These are phyloP conservation scores for Euwallacea fornicatus DNA, from an alignment of 1,140 invertebrate genomes.

Conservation along the genomic window DNA sequence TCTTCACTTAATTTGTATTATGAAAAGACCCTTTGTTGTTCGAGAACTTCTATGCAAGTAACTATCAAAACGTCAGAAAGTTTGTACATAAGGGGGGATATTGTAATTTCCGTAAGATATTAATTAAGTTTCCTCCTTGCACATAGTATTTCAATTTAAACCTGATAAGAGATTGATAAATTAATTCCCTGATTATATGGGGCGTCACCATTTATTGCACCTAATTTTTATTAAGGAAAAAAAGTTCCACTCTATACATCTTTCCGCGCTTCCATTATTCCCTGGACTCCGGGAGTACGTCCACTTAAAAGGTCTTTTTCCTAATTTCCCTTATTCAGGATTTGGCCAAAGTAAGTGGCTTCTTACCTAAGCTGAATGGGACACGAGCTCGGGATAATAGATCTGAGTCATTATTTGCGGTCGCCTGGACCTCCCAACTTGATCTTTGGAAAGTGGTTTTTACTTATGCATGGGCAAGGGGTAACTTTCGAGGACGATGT, in stretches of 20 bases:
- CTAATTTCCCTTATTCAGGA: constrained; percentile 10
- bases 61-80: constrained; percentile 32
- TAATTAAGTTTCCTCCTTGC: constrained; percentile 12
- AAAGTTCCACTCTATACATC: too few relatives aligned
- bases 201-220: not conserved
- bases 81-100: constrained; percentile 21
- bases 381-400: constrained; percentile 7
- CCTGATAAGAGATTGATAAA: constrained; percentile 1
- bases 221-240: too few relatives aligned
- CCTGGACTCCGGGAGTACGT: not conserved
- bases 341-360: constrained; percentile 2
- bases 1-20: constrained; percentile 30
- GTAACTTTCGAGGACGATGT: too few relatives aligned
- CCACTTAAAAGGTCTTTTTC: constrained; percentile 6
- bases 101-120: constrained; percentile 23
- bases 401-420: constrained; percentile 9
- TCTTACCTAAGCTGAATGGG: constrained; percentile 17
- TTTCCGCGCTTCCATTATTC: not conserved
- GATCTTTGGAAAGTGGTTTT: constrained; percentile 1
- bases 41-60: constrained; percentile 23
- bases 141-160: constrained; percentile 10
- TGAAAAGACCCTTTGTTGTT: constrained; percentile 31
- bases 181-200: not conserved
- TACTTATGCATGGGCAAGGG: not conserved
- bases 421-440: not conserved